phyloP scores from a whole-genome alignment of 64 coral and sea anemone species.

The Acropora yongei region DNA sequence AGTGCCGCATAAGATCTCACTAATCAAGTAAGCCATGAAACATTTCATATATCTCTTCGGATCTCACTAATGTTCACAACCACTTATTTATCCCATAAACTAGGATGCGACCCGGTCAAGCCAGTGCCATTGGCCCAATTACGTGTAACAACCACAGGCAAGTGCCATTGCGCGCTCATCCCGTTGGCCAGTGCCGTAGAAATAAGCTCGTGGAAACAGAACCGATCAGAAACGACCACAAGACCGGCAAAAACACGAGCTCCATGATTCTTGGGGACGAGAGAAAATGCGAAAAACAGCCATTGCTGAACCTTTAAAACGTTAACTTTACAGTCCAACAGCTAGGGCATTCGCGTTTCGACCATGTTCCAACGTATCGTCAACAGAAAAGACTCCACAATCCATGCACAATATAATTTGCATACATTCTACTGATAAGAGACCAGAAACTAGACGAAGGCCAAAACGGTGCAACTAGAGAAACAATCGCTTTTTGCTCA shows the following conservation, averaged over 20 bases:
- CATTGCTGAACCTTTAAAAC: background rate
- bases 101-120: background rate
- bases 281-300: background rate
- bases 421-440: background rate
- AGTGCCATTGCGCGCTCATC: background rate
- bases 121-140: background rate
- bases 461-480: background rate
- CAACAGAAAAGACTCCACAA: background rate
- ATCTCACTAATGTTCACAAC: too few species aligned
- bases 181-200: background rate
- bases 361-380: background rate
- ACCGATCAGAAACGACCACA: background rate
- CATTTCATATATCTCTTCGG: too few species aligned
- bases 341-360: background rate
- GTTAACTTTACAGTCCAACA: background rate
- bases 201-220: background rate
- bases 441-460: slow-evolving; percentile 1
- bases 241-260: background rate
- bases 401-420: background rate
- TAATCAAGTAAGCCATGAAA: background rate
- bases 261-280: background rate
- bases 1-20: too few species aligned
- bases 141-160: background rate
- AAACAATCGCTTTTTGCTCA: background rate
- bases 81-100: background rate